phyloP scores from a whole-genome alignment of 2,797 vertebrate species.

The Chanos chanos region DNA sequence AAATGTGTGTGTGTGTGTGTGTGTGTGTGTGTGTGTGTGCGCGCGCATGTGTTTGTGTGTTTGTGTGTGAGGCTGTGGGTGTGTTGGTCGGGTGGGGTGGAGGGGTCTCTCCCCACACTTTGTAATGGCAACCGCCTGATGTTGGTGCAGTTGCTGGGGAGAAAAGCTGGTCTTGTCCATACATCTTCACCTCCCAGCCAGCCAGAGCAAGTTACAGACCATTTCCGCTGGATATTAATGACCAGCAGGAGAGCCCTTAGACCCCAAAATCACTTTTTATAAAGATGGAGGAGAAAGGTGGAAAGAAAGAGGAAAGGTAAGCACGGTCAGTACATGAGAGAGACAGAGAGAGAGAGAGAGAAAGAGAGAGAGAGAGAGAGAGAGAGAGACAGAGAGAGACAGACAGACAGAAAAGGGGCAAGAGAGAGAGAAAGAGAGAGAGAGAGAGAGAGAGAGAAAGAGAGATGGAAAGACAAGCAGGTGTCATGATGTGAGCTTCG shows the following conservation, averaged over 20 bases:
- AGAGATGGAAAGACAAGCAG: neutral
- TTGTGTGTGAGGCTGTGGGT: constrained; percentile 36
- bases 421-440: neutral
- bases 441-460: too few relatives aligned
- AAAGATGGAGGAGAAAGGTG: too few relatives aligned
- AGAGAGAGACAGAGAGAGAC: too few relatives aligned
- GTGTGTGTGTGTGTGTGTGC: constrained; percentile 61
- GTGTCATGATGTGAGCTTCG: neutral
- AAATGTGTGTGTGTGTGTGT: constrained; percentile 5
- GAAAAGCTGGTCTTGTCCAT: constrained; percentile 43
- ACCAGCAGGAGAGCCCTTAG: constrained; percentile 49
- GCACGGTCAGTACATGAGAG: too few relatives aligned
- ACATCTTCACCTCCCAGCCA: constrained; percentile 37
- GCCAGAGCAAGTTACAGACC: constrained; percentile 54
- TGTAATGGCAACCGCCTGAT: constrained; percentile 25
- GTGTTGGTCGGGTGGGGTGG: neutral
- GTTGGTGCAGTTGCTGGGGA: constrained; percentile 28
- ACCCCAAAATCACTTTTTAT: constrained; percentile 43
- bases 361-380: too few relatives aligned
- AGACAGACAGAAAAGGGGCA: too few relatives aligned
- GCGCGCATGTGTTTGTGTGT: constrained; percentile 59
- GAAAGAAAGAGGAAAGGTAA: neutral
- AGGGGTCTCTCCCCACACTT: neutral
- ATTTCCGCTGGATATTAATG: constrained; percentile 63
- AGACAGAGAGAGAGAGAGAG: too few relatives aligned